Base-by-base conservation (phyloP, 2,888 invertebrate species). In the Diarsia brunnea region DNA sequence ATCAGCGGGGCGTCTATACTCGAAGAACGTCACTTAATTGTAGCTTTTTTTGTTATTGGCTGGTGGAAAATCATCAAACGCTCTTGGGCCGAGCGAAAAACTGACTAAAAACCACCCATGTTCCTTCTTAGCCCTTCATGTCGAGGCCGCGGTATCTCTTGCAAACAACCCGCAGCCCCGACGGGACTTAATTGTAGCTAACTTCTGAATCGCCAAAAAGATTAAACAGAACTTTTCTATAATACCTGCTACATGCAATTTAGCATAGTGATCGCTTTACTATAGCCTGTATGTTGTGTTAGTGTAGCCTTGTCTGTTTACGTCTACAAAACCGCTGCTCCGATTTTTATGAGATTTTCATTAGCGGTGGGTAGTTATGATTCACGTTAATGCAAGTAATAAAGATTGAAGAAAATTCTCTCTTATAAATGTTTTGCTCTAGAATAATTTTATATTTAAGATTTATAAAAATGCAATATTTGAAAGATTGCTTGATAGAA, bases 301-400 rank as follows among this genome's bases (percentile, higher is more conserved):
- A 19, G 27, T 60, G 24, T 58, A 27, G 24, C 16, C 5, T n/a
- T 27, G 31, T 51, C 38, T 31, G 47, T 61, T 61, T 70, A 45
- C 45, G 47, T 69, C 49, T 51, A 51, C 49, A 45, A 5, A 78
- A n/a, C 49, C 61, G 31, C 70, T 38, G 61, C 51, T 79, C 27
- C 21, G 8, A 38, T 47, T 53, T 77, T 69, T 69, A 76, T 55
- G 70, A 76, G n/a, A 63, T 79, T 70, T 76, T 63, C 47, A 79
- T 49, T 77, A 79, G 21, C 79, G 11, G 31, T 38, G 24, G 43
- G 11, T 24, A n/a, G n/a, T n/a, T 24, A 31, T 71, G n/a, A 55
- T 55, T 79, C 49, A 77, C 21, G 43, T 49, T 19, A 43, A 21
- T 58, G 31, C 43, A 49, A 68, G 51, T 63, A 47, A 64, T 43